Evolutionary conservation across 2,797 vertebrate species (phyloP), one percentile per base, ranked within the genome.

Genomic region (Sebastes goodei): DNA sequence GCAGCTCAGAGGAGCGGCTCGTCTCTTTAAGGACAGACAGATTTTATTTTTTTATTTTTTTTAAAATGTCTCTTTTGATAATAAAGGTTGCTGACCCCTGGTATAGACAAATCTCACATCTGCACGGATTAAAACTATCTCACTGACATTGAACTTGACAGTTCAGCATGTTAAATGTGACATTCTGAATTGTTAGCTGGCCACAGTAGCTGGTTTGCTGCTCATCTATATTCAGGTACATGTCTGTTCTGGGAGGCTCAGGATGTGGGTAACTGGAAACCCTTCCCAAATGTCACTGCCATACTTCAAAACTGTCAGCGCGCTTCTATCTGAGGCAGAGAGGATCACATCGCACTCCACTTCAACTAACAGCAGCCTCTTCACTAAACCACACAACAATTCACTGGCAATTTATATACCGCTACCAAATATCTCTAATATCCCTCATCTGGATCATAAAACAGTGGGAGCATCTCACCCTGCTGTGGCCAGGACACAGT

Each of bases 241-340:
- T 17, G 82, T 91, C 80, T 88, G 81, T 64, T 87, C 71, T 71
- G 82, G 71, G 87, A 62, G 72, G 80, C 81, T n/a, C 79, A 91
- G 83, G 89, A 88, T 91, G 76, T 63, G 52, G 74, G 93, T 94
- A 95, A 95, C 93, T 86, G 79, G 88, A 95, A 82, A 94, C 92
- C 38, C 71, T 78, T 90, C 88, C 92, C 80, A 95, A 95, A 95
- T 94, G 93, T 94, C 90, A 90, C 85, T 76, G 89, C 84, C 78
- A 89, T 93, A 86, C 88, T 90, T 95, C 80, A 93, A 84, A 89
- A 85, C 91, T 93, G 93, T 95, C 93, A 94, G 79, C 91, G 90
- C 89, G 73, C 78, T 74, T 66, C 81, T 88, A 88, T 86, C 76
- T 76, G 61, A 75, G 84, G 84, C 82, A 85, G 80, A 86, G 76